phyloP scores from a whole-genome alignment of 2,797 vertebrate genomes.

The Liasis olivaceus region DNA sequence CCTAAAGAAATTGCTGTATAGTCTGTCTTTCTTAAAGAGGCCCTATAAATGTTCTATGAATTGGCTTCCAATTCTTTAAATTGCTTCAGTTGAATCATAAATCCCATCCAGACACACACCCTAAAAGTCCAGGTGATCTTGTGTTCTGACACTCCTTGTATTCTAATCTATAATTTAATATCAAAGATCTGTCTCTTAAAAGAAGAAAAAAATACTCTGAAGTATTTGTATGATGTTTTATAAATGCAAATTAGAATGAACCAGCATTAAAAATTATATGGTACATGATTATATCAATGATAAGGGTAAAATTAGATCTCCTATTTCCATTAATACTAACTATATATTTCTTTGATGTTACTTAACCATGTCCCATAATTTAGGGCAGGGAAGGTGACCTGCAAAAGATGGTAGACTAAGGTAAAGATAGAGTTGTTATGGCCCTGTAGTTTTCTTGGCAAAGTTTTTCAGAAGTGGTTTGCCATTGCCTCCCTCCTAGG shows the following conservation, averaged over 20 bases:
- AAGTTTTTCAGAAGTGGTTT: background rate
- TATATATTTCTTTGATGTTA: background rate
- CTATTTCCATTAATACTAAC: background rate
- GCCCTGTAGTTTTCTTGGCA: background rate
- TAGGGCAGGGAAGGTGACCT: too few species aligned
- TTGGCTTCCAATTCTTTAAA: conserved; percentile 2
- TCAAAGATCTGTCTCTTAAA: conserved; percentile 1
- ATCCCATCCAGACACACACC: conserved; percentile 9
- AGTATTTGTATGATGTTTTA: background rate
- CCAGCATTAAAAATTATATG: background rate
- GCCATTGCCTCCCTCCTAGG: background rate
- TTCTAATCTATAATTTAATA: conserved; percentile 21
- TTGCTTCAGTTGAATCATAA: conserved; percentile 12
- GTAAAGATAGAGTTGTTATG: too few species aligned
- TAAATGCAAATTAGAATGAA: background rate
- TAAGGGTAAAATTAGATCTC: background rate
- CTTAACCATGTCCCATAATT: too few species aligned
- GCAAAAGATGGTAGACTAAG: too few species aligned
- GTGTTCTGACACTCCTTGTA: conserved; percentile 22
- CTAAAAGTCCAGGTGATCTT: conserved; percentile 15
- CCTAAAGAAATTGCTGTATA: background rate
- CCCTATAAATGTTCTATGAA: conserved; percentile 1
- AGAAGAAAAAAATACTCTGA: background rate
- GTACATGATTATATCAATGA: background rate
- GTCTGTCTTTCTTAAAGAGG: background rate